Percentiles rank a stretch among this genome's conserved stretches.
These are phyloP conservation scores for Ophion costatus DNA, from an alignment of 2,888 invertebrate genomes.

Conservation along the genomic window DNA sequence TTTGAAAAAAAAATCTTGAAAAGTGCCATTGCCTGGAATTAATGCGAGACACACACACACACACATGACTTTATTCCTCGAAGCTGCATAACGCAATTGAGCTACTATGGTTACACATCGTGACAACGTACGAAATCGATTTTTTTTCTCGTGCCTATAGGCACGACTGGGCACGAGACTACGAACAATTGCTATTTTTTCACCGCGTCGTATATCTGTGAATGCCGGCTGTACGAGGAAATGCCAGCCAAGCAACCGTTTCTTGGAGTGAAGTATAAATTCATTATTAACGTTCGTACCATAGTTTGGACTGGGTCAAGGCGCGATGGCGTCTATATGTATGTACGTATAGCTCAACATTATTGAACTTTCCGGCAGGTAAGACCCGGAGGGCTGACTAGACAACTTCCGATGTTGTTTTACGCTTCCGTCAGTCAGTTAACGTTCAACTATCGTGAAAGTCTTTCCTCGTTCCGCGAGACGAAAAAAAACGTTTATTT, in stretches of 20 bases:
- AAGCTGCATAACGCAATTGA: slow-evolving; percentile 67
- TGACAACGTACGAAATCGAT: slow-evolving; percentile 77
- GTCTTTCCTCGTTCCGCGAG: slow-evolving; percentile 17
- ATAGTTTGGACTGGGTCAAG: slow-evolving; percentile 67
- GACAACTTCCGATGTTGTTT: slow-evolving; percentile 37
- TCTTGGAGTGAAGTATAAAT: slow-evolving; percentile 37
- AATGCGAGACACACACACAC: not conserved
- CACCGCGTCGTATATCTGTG: slow-evolving; percentile 45
- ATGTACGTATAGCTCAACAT: slow-evolving; percentile 23
- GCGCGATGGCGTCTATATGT: slow-evolving; percentile 26
- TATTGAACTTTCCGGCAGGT: slow-evolving; percentile 60
- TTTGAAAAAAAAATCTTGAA: too few relatives aligned
- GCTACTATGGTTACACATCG: slow-evolving; percentile 77
- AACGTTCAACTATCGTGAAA: slow-evolving; percentile 47
- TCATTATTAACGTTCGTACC: slow-evolving; percentile 56
- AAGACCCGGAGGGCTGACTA: not conserved
- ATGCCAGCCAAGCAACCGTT: slow-evolving; percentile 38
- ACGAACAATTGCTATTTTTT: slow-evolving; percentile 56
- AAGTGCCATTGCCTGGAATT: not conserved
- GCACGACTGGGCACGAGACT: slow-evolving; percentile 42
- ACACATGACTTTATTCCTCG: not conserved
- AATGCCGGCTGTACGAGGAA: slow-evolving; percentile 29
- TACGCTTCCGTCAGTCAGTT: slow-evolving; percentile 61
- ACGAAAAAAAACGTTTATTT: slow-evolving; percentile 15
- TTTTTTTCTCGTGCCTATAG: slow-evolving; percentile 62